Base-by-base conservation (phyloP, 2,888 invertebrate species). In the Strigamia maritima region DNA sequence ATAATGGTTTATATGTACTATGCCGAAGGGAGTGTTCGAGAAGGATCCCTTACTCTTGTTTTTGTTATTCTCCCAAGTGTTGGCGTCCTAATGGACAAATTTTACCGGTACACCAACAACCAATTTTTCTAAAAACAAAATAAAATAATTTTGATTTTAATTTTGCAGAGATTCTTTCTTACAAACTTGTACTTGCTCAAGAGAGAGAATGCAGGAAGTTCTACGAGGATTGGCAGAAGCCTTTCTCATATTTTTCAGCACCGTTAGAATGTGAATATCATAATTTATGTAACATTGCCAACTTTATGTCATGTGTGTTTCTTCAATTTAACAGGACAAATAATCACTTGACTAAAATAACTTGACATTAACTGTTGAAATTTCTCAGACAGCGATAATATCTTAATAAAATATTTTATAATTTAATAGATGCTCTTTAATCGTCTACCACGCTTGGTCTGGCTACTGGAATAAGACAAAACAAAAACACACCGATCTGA, bases 401-500 rank as follows among this genome's bases (percentile, higher is more conserved):
- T n/a, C n/a, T n/a, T n/a, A n/a, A n/a, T n/a, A n/a, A n/a, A n/a
- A n/a, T n/a, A n/a, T n/a, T n/a, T n/a, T n/a, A n/a, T n/a, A n/a
- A n/a, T n/a, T n/a, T n/a, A 31, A 4, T 31, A 31, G 60, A 22
- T 60, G 10, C 19, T 60, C 22, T 60, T 19, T 19, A 19, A 60
- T 60, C 10, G 24, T 60, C 19, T 60, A 60, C 22, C 60, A 60
- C 24, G 19, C 60, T 22, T 60, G 60, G 60, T 16, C n/a, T 19
- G 60, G 60, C 1, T 60, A 60, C 24, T 60, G 60, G 60, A 60
- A 60, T 19, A 60, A 60, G 24, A 60, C 60, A 60, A 60, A 60
- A 60, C 8, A 24, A 60, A 60, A 24, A 10, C 4, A 60, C 60
- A 60, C n/a, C 60, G 60, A 16, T 8, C 22, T 10, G 60, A 60